Evolutionary conservation across 2,888 invertebrate genomes (phyloP), one percentile per base, ranked within the genome.

Genomic region (Volucella zonaria): DNA sequence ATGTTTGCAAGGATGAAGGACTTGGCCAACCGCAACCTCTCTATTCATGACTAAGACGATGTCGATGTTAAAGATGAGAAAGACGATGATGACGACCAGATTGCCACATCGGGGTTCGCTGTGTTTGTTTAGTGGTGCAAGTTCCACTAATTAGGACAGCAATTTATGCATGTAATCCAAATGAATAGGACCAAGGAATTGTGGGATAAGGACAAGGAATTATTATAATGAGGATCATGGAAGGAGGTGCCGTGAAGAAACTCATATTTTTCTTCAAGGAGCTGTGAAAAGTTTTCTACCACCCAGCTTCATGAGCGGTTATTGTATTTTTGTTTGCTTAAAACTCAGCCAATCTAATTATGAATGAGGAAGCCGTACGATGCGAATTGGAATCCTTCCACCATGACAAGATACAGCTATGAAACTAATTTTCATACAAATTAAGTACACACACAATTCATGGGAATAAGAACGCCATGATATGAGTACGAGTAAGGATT

Each of bases 341-440:
- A 18, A 12, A 54, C 42, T 49, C 45, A 54, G 64, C 23, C 47
- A 45, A 71, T 71, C 78, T 71, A 47, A 77, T 77, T 77, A 77
- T 77, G 54, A 61, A 61, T 49, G 51, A 31, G 45, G 45, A 12
- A 8, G 54, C 51, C 49, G 3, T 15, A 49, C 10, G 43, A 2
- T 8, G 15, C 8, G 31, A 3, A 0, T 23, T 23, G 2, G 3
- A 51, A 31, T 4, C 10, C 18, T 15, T 12, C 10, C 18, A 43
- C 43, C 8, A 51, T 61, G n/a, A 54, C 45, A 58, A 52, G 62
- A n/a, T 43, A 71, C 58, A 74, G 68, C 64, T 74, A 49, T 74
- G 58, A 74, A 83, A 74, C 82, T 70, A 83, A 75, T 83, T 75
- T 67, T 71, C 59, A 52, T 58, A 71, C 75, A 80, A 79, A 83